Evolutionary conservation across 2,797 vertebrate species (phyloP).

Genomic region (Spinus pinus): DNA sequence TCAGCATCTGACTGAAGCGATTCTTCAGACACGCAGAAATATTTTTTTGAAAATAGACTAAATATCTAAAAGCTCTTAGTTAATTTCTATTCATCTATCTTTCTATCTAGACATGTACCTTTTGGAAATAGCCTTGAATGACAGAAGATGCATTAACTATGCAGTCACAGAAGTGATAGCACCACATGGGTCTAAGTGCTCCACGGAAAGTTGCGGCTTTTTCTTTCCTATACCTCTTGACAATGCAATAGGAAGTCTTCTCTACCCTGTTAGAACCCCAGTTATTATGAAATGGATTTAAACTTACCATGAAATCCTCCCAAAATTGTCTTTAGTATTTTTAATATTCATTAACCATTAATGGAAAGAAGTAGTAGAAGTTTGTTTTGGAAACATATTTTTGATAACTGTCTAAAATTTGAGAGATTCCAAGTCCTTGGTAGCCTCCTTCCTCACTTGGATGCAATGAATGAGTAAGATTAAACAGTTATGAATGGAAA

Average conservation of each 20-base stretch:
- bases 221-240: not conserved
- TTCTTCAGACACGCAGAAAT: not conserved
- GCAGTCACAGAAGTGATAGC: not conserved
- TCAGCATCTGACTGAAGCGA: not conserved
- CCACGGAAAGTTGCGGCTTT: not conserved
- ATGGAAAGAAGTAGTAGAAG: not conserved
- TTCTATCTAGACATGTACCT: not conserved
- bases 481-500: not conserved
- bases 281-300: not conserved
- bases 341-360: not conserved
- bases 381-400: not conserved
- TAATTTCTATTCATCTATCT: not conserved
- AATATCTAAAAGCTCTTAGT: conserved; percentile 33
- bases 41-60: not conserved
- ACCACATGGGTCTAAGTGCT: not conserved
- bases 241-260: not conserved
- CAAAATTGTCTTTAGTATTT: not conserved
- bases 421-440: not conserved
- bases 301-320: not conserved
- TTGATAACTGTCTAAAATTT: not conserved
- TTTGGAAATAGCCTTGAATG: conserved; percentile 6
- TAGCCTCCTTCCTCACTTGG: not conserved
- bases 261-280: not conserved
- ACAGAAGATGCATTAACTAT: not conserved
- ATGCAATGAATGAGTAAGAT: not conserved